Evolutionary conservation across 2,797 vertebrate genomes (phyloP).

Genomic region (Pygocentrus nattereri): DNA sequence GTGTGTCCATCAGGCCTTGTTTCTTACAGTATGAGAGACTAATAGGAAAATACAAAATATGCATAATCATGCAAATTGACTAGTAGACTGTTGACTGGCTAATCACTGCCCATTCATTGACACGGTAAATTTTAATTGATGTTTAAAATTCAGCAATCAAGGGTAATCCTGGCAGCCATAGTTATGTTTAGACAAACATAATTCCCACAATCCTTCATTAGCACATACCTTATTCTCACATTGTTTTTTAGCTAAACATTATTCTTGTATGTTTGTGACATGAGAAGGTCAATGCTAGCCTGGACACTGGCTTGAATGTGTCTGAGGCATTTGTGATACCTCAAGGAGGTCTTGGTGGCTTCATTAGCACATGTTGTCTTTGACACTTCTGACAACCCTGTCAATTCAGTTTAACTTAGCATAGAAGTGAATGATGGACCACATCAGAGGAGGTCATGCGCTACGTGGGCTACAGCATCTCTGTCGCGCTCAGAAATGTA

Average conservation of each 20-base stretch:
- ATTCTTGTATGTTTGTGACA: background rate
- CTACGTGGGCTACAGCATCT: background rate
- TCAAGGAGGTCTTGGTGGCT: constrained; percentile 16
- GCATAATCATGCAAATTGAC: no score
- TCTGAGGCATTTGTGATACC: background rate
- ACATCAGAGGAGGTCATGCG: background rate
- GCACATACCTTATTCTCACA: no score
- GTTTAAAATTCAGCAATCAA: background rate
- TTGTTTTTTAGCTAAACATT: no score
- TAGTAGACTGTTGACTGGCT: no score
- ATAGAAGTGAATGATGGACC: constrained; percentile 14
- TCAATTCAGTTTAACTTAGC: constrained; percentile 15
- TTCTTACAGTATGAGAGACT: background rate
- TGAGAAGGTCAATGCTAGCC: constrained; percentile 14
- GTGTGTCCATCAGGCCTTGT: background rate
- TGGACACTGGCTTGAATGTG: constrained; percentile 13
- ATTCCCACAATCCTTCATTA: background rate
- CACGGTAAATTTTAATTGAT: no score
- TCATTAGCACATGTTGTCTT: background rate
- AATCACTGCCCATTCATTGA: no score
- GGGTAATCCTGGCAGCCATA: background rate
- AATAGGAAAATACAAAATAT: background rate
- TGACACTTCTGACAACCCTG: constrained; percentile 2
- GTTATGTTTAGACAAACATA: background rate
- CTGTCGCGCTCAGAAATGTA: background rate